phyloP scores from a whole-genome alignment of 2,797 vertebrate species.

The Apogon hyalosoma region DNA sequence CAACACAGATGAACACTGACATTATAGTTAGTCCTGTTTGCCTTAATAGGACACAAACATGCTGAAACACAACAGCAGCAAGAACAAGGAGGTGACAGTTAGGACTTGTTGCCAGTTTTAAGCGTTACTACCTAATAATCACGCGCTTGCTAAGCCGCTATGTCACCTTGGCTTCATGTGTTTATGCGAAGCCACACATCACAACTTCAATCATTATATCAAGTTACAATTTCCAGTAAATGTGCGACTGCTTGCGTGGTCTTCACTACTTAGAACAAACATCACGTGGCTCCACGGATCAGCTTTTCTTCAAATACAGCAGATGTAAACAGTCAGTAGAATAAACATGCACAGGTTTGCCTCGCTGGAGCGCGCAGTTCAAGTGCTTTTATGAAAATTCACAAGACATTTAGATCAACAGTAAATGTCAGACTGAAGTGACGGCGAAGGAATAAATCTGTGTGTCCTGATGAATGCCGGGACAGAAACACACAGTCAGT shows the following conservation, averaged over 20 bases:
- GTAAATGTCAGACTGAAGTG: slow-evolving; percentile 24
- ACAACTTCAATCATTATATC: slow-evolving; percentile 26
- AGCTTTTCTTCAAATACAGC: slow-evolving; percentile 26
- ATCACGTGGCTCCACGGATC: slow-evolving; percentile 17
- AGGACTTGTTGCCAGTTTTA: neutral
- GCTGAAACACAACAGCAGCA: neutral
- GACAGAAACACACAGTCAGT: neutral
- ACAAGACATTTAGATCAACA: slow-evolving; percentile 13
- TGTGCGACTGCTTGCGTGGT: neutral
- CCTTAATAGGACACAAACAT: too few species aligned
- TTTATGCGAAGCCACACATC: slow-evolving; percentile 16
- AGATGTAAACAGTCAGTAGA: slow-evolving; percentile 45
- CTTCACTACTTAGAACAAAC: slow-evolving; percentile 39
- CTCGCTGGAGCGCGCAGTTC: slow-evolving; percentile 15
- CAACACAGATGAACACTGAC: too few species aligned
- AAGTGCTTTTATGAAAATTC: slow-evolving; percentile 47
- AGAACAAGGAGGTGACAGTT: neutral
- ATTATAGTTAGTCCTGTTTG: too few species aligned
- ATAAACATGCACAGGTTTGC: neutral
- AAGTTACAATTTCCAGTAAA: slow-evolving; percentile 40
- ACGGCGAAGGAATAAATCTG: slow-evolving; percentile 56
- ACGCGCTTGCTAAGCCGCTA: slow-evolving; percentile 1
- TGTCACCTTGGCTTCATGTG: neutral
- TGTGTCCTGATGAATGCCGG: slow-evolving; percentile 22
- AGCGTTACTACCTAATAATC: slow-evolving; percentile 5